phyloP scores from a whole-genome alignment of 2,888 invertebrate species.

The Eledona agricola region DNA sequence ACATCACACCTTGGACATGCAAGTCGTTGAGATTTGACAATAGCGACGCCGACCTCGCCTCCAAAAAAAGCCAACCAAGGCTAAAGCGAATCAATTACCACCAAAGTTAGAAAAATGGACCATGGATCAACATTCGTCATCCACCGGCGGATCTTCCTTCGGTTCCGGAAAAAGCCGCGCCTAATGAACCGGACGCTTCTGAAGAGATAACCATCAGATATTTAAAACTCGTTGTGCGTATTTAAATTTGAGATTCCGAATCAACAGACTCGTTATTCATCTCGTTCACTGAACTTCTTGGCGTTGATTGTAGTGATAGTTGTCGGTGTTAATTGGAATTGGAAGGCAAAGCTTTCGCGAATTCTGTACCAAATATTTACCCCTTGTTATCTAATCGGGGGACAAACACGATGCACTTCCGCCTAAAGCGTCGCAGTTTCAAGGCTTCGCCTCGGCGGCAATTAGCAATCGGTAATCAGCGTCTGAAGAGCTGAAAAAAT shows the following conservation, averaged over 20 bases:
- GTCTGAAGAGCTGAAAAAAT: no score
- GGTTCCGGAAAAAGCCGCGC: not conserved
- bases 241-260: slow-evolving; percentile 37
- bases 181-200: slow-evolving; percentile 24
- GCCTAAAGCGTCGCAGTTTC: no score
- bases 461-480: no score
- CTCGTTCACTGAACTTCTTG: slow-evolving; percentile 47
- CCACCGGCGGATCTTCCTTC: not conserved
- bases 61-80: slow-evolving; percentile 18
- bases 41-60: slow-evolving; percentile 9
- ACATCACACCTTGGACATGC: slow-evolving; percentile 12
- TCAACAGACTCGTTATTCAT: slow-evolving; percentile 41
- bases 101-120: slow-evolving; percentile 10
- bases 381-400: no score
- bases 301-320: slow-evolving; percentile 40
- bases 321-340: slow-evolving; percentile 45
- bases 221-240: slow-evolving; percentile 35
- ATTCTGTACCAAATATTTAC: no score
- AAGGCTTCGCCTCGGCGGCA: no score
- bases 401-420: no score
- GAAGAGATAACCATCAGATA: slow-evolving; percentile 33
- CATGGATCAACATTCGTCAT: slow-evolving; percentile 4
- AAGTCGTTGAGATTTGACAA: slow-evolving; percentile 14
- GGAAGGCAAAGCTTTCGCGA: no score
- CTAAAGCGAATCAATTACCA: slow-evolving; percentile 10